Evolutionary conservation across 2,797 vertebrate genomes (phyloP).

Genomic region (Typhlichthys eigenmanni): DNA sequence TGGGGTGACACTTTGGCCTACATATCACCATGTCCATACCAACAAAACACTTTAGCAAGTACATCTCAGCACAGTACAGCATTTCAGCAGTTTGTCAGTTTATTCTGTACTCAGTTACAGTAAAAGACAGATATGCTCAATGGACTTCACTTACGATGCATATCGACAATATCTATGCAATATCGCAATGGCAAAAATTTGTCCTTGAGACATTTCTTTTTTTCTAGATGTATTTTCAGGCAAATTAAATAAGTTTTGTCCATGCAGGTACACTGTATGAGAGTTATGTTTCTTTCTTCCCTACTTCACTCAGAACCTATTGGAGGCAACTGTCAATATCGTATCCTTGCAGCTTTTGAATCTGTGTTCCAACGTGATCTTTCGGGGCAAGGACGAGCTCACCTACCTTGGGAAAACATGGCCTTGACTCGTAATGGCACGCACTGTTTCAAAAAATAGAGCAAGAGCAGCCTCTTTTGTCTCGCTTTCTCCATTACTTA

Average conservation of each 20-base stretch:
- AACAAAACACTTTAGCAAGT: not conserved
- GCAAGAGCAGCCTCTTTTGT: constrained; percentile 21
- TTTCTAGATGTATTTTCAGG: constrained; percentile 14
- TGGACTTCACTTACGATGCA: constrained; percentile 9
- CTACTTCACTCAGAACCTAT: constrained; percentile 24
- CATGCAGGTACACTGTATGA: constrained; percentile 33
- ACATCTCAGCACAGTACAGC: not conserved
- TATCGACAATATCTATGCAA: constrained; percentile 10
- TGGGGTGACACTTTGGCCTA: too few species aligned
- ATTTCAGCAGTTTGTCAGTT: not conserved
- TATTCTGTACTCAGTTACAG: not conserved
- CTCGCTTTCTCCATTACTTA: constrained; percentile 26
- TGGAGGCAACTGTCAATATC: constrained; percentile 42
- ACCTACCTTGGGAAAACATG: constrained; percentile 30
- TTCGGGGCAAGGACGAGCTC: constrained; percentile 38
- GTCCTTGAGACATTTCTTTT: constrained; percentile 48
- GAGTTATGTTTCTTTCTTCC: constrained; percentile 42
- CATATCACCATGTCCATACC: too few species aligned
- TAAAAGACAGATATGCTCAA: constrained; percentile 8
- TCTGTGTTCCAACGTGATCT: constrained; percentile 35
- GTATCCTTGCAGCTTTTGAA: constrained; percentile 52
- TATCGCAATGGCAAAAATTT: constrained; percentile 22
- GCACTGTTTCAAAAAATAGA: constrained; percentile 52
- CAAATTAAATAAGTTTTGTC: constrained; percentile 31
- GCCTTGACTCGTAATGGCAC: constrained; percentile 49